Percentiles rank a stretch among this genome's conserved stretches.
These are phyloP conservation scores for Mallotus villosus DNA, from an alignment of 2,797 vertebrate genomes.

Conservation along the genomic window DNA sequence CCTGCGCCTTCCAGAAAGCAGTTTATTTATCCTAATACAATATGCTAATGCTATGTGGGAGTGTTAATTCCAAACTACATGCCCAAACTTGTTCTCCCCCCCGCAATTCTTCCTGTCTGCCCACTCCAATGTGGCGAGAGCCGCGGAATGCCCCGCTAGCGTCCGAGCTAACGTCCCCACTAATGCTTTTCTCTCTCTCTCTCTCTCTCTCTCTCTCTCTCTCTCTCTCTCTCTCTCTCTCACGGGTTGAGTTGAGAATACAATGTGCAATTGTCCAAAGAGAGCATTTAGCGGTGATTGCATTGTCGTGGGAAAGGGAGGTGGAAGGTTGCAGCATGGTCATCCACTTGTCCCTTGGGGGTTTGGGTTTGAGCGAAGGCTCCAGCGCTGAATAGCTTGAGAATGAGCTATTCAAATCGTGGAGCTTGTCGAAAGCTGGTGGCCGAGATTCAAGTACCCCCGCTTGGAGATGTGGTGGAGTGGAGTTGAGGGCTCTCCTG, in stretches of 20 bases:
- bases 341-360: not conserved
- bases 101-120: conserved; percentile 3
- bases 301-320: not conserved
- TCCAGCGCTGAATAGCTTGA: not conserved
- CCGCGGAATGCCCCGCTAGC: not conserved
- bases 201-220: too few relatives aligned
- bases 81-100: conserved; percentile 10
- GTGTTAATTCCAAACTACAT: conserved; percentile 16
- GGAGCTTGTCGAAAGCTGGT: too few relatives aligned
- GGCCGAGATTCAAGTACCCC: not conserved
- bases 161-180: not conserved
- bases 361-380: not conserved
- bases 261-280: not conserved
- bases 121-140: not conserved
- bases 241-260: too few relatives aligned
- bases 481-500: not conserved
- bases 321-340: not conserved
- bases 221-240: too few relatives aligned
- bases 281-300: conserved; percentile 13
- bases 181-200: too few relatives aligned
- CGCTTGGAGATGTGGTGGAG: not conserved
- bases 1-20: not conserved
- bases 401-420: not conserved
- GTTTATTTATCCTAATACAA: conserved; percentile 32
- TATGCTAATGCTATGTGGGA: conserved; percentile 22